Base-by-base conservation (phyloP, 1,140 invertebrate genomes). In the Eciton burchellii region DNA sequence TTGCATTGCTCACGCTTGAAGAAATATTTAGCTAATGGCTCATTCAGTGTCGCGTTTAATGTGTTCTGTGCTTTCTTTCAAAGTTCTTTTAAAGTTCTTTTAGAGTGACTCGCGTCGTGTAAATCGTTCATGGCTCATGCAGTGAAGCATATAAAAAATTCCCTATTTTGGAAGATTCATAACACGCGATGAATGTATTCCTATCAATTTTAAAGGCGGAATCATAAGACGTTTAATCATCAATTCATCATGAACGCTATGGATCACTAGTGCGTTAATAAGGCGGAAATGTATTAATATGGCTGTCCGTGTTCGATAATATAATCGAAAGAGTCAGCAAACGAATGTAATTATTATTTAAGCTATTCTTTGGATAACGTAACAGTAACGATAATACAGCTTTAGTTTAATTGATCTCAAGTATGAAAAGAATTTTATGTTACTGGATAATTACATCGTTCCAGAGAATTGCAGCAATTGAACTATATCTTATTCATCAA, bases 401-500 rank as follows among this genome's bases (percentile, higher is more conserved):
- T 68, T 5, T n/a, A 29, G 29, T n/a, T 56, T 21, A 43, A 59
- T 21, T 12, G 11, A 41, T n/a, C 14, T 71, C 26, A 49, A 16
- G 1, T 5, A 26, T 3, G 52, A 57, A 41, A 56, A 24, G 12
- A 2, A 41, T 56, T 41, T 6, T 16, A 56, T 14, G 24, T 45
- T 73, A 59, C 26, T 59, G 41, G 2, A 26, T 59, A 45, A 57
- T 45, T 0, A n/a, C 1, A 8, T 19, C 16, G 4, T 54, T 21
- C 19, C 21, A 16, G 45, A 5, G 4, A 16, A 68, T 68, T 72
- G 83, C 29, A 11, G 21, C 29, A 54, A 11, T 24, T 41, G 4
- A 76, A 65, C 24, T 54, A 16, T n/a, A 24, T 14, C 19, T 74
- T 81, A 43, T n/a, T n/a, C n/a, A n/a, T n/a, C n/a, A n/a, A n/a